Evolutionary conservation across 2,888 invertebrate genomes (phyloP).

Genomic region (Catocala nupta): DNA sequence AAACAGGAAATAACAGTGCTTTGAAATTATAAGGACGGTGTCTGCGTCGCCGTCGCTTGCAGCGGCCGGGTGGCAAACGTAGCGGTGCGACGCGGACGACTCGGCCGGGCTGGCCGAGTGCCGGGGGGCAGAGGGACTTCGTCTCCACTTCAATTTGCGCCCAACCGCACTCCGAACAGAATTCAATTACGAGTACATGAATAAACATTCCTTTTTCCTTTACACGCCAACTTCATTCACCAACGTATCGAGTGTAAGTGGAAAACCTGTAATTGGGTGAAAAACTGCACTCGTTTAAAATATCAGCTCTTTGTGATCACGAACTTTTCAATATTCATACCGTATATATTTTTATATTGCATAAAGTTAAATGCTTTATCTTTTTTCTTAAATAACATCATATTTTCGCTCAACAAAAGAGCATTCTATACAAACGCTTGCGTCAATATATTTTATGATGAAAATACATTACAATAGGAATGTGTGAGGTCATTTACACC

Average conservation of each 20-base stretch:
- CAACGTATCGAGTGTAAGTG: constrained; percentile 43
- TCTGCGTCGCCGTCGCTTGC: constrained; percentile 26
- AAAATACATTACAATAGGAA: constrained; percentile 23
- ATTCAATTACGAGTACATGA: constrained; percentile 68
- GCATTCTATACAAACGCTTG: not conserved
- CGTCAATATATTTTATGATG: constrained; percentile 19
- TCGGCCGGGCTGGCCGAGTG: constrained; percentile 4
- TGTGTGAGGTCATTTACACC: constrained; percentile 37
- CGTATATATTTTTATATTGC: not conserved
- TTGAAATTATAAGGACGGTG: constrained; percentile 31
- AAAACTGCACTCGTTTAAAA: constrained; percentile 27
- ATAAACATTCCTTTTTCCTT: constrained; percentile 61
- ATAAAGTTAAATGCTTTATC: no score
- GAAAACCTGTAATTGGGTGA: constrained; percentile 37
- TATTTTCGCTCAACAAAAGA: not conserved
- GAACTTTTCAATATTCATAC: constrained; percentile 13
- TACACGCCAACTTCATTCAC: constrained; percentile 34
- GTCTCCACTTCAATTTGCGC: constrained; percentile 63
- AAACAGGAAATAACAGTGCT: constrained; percentile 7
- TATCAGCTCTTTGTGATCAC: constrained; percentile 22
- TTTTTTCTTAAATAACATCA: not conserved
- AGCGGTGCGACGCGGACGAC: constrained; percentile 4
- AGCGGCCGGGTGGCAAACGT: constrained; percentile 14
- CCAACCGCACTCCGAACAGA: constrained; percentile 56
- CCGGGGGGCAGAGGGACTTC: constrained; percentile 21